Conservation (phyloP, 1,140 invertebrate genomes). For the Planococcus citri region DNA sequence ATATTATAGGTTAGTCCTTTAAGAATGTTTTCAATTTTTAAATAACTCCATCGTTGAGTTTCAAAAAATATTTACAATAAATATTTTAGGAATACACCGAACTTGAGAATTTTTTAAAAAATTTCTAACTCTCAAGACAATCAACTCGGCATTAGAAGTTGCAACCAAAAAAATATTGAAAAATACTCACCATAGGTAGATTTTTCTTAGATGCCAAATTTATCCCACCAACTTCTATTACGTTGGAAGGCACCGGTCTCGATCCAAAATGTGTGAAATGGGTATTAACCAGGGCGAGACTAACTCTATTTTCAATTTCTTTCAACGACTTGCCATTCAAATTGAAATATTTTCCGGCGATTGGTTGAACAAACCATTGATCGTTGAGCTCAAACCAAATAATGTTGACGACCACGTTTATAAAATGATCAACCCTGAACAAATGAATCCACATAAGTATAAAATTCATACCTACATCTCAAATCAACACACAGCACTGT, state of each 20-base stretch:
- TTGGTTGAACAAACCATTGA: not conserved
- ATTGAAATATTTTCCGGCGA: not conserved
- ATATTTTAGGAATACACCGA: no score
- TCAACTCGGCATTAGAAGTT: no score
- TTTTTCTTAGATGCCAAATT: not conserved
- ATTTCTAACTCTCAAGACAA: no score
- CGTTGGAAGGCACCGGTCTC: not conserved
- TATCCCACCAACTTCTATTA: not conserved
- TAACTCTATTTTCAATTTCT: not conserved
- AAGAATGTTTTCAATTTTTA: no score
- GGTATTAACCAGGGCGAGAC: conserved; percentile 30
- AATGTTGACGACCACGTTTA: not conserved
- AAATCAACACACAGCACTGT: no score
- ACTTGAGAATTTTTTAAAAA: no score
- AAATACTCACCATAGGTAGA: not conserved
- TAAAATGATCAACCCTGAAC: not conserved
- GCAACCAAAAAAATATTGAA: no score
- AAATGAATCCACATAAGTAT: not conserved
- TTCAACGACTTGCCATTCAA: not conserved
- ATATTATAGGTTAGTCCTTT: no score
- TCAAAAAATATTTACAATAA: no score
- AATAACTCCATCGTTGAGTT: no score
- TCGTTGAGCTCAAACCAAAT: not conserved
- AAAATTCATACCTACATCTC: not conserved
- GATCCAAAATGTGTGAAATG: conserved; percentile 25